Percentiles rank a stretch among this genome's conserved stretches.
phyloP scores from a whole-genome alignment of 2,797 vertebrate genomes.

The Molossus molossus region DNA sequence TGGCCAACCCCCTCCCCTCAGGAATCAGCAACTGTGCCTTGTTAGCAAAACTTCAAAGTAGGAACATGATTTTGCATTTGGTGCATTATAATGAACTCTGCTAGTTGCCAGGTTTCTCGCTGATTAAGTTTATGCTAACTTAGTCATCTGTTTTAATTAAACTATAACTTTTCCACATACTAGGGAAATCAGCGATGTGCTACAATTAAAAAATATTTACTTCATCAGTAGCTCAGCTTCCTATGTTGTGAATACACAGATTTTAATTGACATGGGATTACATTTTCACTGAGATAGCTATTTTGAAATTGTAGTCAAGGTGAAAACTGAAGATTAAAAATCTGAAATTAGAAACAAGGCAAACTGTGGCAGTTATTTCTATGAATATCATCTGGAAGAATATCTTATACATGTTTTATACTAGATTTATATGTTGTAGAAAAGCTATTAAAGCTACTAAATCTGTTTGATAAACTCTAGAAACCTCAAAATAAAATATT shows the following conservation, averaged over 20 bases:
- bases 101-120: constrained; percentile 69
- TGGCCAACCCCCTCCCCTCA: neutral
- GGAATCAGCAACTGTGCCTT: constrained; percentile 57
- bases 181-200: constrained; percentile 39
- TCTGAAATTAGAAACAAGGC: constrained; percentile 46
- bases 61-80: constrained; percentile 70
- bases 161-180: constrained; percentile 30
- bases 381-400: constrained; percentile 61
- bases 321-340: constrained; percentile 35
- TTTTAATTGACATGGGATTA: constrained; percentile 27
- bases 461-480: constrained; percentile 72
- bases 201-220: neutral
- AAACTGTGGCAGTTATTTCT: constrained; percentile 53
- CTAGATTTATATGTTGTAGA: neutral
- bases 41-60: constrained; percentile 79
- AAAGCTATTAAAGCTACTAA: constrained; percentile 64
- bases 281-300: constrained; percentile 23
- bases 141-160: constrained; percentile 70
- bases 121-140: constrained; percentile 79
- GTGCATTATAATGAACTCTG: constrained; percentile 65
- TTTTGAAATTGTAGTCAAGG: constrained; percentile 53
- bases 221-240: neutral
- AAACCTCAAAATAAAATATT: constrained; percentile 5
- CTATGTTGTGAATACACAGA: neutral
- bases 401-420: neutral